Base-by-base conservation (phyloP, 2,797 vertebrate species). In the Parambassis ranga region DNA sequence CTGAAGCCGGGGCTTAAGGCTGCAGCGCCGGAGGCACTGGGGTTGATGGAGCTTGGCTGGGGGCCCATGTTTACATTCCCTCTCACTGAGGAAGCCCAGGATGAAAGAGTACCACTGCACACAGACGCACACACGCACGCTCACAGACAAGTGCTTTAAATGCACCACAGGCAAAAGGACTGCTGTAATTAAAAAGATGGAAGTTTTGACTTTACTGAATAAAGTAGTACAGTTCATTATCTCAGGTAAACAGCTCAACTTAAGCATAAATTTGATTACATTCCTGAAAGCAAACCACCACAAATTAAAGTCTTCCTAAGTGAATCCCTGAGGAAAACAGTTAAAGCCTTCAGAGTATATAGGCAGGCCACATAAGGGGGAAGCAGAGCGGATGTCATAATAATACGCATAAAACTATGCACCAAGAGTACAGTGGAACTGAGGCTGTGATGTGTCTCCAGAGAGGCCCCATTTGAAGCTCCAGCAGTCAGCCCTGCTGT, bases 21-120 rank as follows among this genome's bases (percentile, higher is more conserved):
- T 56, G 57, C 67, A 63, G 32, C 9, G 7, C 51, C 59, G 1
- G 76, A 77, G 67, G 79, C 55, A 27, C 51, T 32, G 77, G 65
- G 64, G 35, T 71, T 72, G 89, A 85, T 79, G 81, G 75, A 65
- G 71, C 72, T 86, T 94, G 95, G 96, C 93, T 18, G 0, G 0
- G 16, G 87, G 93, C 94, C 95, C 87, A 83, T 96, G 95, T 97
- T 98, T 98, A 97, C 94, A 95, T 91, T 95, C 92, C 92, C 91
- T 90, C 89, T 88, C 85, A 92, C 93, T 94, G 94, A 96, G 94
- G 94, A 96, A 96, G 91, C 89, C 86, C 91, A 86, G 92, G 93
- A 95, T 94, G 92, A 95, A 96, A 94, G 92, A 85, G 89, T 91
- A 89, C 89, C 91, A 91, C 86, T 88, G 79, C 75, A 87, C 89